These are phyloP conservation scores for Schizaphis graminum DNA, from an alignment of 2,888 invertebrate species.

Conservation along the genomic window DNA sequence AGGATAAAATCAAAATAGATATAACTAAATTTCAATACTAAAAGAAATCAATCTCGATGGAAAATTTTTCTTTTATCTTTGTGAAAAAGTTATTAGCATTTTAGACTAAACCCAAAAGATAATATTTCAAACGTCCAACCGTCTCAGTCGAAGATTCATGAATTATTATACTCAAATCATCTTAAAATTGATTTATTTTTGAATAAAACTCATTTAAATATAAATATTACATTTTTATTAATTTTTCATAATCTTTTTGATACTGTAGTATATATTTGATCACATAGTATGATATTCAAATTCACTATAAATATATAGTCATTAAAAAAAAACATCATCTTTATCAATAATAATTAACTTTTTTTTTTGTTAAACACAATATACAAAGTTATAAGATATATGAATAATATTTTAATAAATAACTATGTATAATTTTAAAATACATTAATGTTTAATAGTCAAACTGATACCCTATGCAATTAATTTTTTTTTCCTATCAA, in stretches of 20 bases:
- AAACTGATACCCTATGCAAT: neutral
- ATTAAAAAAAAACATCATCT: neutral
- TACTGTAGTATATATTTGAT: neutral
- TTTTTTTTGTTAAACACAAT: neutral
- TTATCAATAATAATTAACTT: neutral
- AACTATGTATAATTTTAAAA: neutral
- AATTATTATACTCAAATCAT: neutral
- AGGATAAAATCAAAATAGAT: neutral
- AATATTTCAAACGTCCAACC: neutral
- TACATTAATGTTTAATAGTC: too few species aligned
- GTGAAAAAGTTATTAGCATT: conserved; percentile 19
- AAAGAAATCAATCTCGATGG: conserved; percentile 5
- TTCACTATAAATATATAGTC: neutral
- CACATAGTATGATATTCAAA: neutral
- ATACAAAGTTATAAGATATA: neutral
- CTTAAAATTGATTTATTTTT: conserved; percentile 35
- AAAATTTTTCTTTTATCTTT: neutral
- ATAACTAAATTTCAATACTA: neutral
- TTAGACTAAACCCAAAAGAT: neutral
- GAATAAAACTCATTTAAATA: neutral
- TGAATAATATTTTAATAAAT: neutral
- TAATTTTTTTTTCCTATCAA: neutral
- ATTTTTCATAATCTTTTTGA: neutral
- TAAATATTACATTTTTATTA: neutral
- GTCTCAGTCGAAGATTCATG: neutral